Conservation (phyloP, 2,113 vertebrate genomes). For the Seriola aureovittata region DNA sequence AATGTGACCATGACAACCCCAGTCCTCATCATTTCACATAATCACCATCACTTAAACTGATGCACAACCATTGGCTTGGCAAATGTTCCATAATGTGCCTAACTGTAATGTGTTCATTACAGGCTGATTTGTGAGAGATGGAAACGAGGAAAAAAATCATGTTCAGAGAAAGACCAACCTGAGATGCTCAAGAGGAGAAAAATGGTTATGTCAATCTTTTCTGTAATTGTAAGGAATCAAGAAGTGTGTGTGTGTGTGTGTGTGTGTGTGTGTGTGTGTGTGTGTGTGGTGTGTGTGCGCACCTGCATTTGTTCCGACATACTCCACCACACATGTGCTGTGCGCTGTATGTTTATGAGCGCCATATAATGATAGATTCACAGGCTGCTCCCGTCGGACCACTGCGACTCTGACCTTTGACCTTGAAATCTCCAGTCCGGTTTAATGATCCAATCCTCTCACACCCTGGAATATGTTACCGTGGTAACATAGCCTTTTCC, state of each 20-base stretch:
- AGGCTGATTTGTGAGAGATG: constrained; percentile 43
- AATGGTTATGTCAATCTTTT: constrained; percentile 45
- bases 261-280: constrained; percentile 20
- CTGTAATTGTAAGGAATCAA: constrained; percentile 59
- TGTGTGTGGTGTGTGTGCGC: constrained; percentile 15
- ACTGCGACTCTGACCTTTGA: constrained; percentile 69
- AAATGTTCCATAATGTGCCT: constrained; percentile 51
- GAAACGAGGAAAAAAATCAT: constrained; percentile 43
- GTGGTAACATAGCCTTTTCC: constrained; percentile 64
- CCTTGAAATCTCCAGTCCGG: constrained; percentile 78
- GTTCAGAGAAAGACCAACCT: constrained; percentile 11
- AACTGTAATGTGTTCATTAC: constrained; percentile 48
- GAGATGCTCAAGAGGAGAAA: constrained; percentile 38
- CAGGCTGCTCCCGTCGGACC: constrained; percentile 61
- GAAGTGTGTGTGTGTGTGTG: constrained; percentile 22
- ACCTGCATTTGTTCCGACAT: background rate
- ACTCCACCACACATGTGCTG: constrained; percentile 6
- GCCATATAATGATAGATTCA: constrained; percentile 65
- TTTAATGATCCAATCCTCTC: constrained; percentile 79
- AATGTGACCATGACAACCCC: constrained; percentile 2
- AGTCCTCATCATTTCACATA: constrained; percentile 40
- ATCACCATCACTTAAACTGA: constrained; percentile 39
- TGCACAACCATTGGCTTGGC: constrained; percentile 24
- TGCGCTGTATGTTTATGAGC: constrained; percentile 70
- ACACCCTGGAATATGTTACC: constrained; percentile 77